Percentiles rank a stretch among this genome's conserved stretches.
Conservation (phyloP, 2,113 vertebrate genomes). For the Sebastes fasciatus region DNA sequence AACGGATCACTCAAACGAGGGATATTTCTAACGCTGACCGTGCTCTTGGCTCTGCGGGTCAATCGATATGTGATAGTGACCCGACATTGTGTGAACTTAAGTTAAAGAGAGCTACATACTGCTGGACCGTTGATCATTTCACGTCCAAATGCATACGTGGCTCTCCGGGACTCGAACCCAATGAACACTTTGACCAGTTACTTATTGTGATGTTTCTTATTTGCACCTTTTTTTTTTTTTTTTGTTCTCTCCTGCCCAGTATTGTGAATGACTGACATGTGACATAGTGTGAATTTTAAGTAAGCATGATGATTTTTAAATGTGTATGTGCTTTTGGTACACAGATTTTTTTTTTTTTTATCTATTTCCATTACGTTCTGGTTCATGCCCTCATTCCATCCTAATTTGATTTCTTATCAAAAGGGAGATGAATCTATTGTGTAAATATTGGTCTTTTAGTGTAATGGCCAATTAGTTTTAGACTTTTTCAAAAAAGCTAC, state of each 20-base stretch:
- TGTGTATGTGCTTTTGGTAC: constrained; percentile 59
- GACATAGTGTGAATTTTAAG: constrained; percentile 39
- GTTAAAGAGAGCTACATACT: constrained; percentile 26
- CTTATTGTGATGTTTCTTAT: constrained; percentile 40
- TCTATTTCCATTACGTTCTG: constrained; percentile 23
- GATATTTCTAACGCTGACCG: constrained; percentile 21
- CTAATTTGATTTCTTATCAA: constrained; percentile 15
- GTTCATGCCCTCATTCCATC: constrained; percentile 33
- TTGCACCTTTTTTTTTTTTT: constrained; percentile 63
- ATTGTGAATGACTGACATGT: constrained; percentile 74
- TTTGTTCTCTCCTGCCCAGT: constrained; percentile 53
- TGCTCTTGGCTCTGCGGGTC: constrained; percentile 11
- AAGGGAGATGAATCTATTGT: constrained; percentile 29
- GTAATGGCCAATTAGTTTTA: constrained; percentile 19
- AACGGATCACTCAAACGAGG: constrained; percentile 3
- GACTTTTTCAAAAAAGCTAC: neutral
- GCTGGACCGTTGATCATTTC: constrained; percentile 37
- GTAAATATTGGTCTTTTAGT: constrained; percentile 25
- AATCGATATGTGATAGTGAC: constrained; percentile 2
- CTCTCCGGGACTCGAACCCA: constrained; percentile 3
- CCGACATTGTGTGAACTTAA: neutral
- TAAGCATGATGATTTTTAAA: constrained; percentile 64
- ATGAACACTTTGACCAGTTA: constrained; percentile 22
- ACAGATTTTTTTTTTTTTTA: constrained; percentile 19
- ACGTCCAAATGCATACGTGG: constrained; percentile 31